Evolutionary conservation across 2,888 invertebrate species (phyloP), one percentile per base, ranked within the genome.

Genomic region (Lithophane semibrunnea): DNA sequence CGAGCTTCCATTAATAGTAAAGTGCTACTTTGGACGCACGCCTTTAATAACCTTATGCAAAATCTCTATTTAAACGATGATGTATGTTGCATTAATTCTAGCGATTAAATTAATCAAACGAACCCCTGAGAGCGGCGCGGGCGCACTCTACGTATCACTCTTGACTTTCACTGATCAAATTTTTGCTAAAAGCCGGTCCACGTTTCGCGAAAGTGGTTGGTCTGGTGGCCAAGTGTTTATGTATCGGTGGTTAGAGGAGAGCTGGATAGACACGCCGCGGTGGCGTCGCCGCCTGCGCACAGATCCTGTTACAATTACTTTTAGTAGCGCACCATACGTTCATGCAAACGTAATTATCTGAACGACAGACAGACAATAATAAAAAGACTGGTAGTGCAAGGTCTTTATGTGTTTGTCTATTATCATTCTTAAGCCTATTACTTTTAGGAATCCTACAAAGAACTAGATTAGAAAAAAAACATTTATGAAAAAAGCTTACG

Each of bases 81-180:
- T 85, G 49, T 80, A 77, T 80, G 60, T 29, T 63, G 70, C 47
- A 79, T 76, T 79, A 73, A 85, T 82, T 78, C 83, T 88, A 85
- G 77, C 72, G 82, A 91, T 92, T 91, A 90, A 90, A 91, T 92
- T 91, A 92, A 93, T 94, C 91, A 92, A 91, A 88, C 84, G 89
- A 88, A 93, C 93, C 93, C 93, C 92, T 92, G 89, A 86, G 93
- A 85, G 56, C 67, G 54, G 75, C 92, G 67, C 77, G 52, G 82
- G 66, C 93, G 72, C 74, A 79, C 92, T 93, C 93, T 92, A 90
- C 89, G 91, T 92, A 93, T 91, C 92, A 90, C 90, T 90, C 87
- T 92, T 92, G 91, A 95, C 96, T 96, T 96, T 96, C 96, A 95
- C 96, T 96, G 96, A 94, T 96, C 94, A 96, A 96, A 96, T 96